A percentile compares a stretch with the other conserved stretches of the same genome.
These are phyloP conservation scores for Luehdorfia chinensis DNA, from an alignment of 1,140 invertebrate genomes.

Conservation along the genomic window DNA sequence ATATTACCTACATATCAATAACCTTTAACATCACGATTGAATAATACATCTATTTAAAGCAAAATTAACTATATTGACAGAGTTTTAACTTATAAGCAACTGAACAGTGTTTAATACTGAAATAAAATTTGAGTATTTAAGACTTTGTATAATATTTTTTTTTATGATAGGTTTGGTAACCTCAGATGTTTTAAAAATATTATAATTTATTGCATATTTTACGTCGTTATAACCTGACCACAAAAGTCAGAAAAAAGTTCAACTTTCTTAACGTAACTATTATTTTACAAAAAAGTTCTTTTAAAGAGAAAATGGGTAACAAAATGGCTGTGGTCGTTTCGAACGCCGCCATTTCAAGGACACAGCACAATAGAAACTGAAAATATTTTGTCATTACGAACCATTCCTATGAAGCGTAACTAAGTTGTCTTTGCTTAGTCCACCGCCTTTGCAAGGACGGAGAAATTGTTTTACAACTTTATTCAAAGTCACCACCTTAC, in stretches of 20 bases:
- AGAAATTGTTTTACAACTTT: constrained; percentile 28
- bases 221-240: constrained; percentile 12
- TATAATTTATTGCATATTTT: constrained; percentile 15
- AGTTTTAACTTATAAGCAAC: no score
- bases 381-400: constrained; percentile 16
- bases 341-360: constrained; percentile 14
- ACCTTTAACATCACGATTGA: no score
- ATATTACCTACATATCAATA: no score
- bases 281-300: constrained; percentile 1
- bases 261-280: constrained; percentile 14
- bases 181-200: background rate
- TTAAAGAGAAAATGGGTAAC: constrained; percentile 2
- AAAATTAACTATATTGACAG: no score
- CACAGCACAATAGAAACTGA: constrained; percentile 7
- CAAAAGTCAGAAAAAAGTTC: constrained; percentile 9
- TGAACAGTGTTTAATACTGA: no score
- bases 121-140: no score
- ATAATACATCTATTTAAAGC: no score
- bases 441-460: constrained; percentile 4
- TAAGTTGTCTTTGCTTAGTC: constrained; percentile 8
- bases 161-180: no score
- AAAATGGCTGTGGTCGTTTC: constrained; percentile 1
- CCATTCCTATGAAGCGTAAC: constrained; percentile 8
- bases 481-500: constrained; percentile 29
- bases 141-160: no score